A percentile compares a stretch with the other conserved stretches of the same genome.
These are phyloP conservation scores for Brachypodius melanocephalos DNA, from an alignment of 2,113 vertebrate genomes.

Conservation along the genomic window DNA sequence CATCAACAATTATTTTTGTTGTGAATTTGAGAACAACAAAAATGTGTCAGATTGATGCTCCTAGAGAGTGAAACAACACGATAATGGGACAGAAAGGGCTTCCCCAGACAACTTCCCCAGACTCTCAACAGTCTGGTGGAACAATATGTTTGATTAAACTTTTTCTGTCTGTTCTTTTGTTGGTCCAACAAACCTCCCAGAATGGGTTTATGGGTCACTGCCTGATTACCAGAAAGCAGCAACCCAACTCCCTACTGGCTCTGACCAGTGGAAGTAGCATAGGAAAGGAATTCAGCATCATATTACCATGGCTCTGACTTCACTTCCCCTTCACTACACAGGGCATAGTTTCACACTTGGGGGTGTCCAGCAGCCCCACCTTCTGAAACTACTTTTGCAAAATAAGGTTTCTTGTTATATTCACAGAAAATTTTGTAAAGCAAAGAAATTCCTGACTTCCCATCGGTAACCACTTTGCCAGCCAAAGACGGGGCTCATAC, in stretches of 20 bases:
- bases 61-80: rapidly evolving
- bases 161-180: not conserved
- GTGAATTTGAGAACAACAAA: no score
- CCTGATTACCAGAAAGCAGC: not conserved
- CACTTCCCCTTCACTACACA: not conserved
- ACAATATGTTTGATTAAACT: rapidly evolving
- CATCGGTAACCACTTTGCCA: not conserved
- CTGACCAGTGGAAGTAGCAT: not conserved
- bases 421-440: not conserved
- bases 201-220: not conserved
- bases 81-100: not conserved
- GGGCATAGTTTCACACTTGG: not conserved
- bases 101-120: not conserved
- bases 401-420: not conserved
- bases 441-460: rapidly evolving
- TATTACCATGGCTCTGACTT: not conserved
- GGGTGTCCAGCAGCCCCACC: not conserved
- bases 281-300: not conserved
- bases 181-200: not conserved
- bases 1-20: rapidly evolving
- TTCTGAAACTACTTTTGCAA: rapidly evolving
- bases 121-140: not conserved
- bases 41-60: not conserved
- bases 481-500: not conserved
- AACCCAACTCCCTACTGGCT: rapidly evolving